A percentile compares a stretch with the other conserved stretches of the same genome.
These are phyloP conservation scores for Nymphalis io DNA, from an alignment of 1,140 invertebrate species.

Conservation along the genomic window DNA sequence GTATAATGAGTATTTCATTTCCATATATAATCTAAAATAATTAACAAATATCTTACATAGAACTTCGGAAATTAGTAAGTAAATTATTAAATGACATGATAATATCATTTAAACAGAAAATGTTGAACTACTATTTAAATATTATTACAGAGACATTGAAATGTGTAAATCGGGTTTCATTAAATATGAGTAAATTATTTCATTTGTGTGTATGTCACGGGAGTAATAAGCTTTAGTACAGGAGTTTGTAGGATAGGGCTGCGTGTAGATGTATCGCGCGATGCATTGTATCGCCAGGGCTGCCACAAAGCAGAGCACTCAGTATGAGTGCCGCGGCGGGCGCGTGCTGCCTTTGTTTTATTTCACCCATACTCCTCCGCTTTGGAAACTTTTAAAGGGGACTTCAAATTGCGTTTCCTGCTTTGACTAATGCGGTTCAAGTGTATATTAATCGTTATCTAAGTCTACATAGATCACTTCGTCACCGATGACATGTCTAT, in stretches of 20 bases:
- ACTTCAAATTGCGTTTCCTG: slow-evolving; percentile 71
- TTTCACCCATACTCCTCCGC: slow-evolving; percentile 74
- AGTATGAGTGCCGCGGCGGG: slow-evolving; percentile 72
- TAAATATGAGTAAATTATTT: slow-evolving; percentile 18
- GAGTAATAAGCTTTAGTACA: slow-evolving; percentile 37
- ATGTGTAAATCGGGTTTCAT: background rate
- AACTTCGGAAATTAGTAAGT: too few relatives aligned
- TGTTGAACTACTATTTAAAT: too few relatives aligned
- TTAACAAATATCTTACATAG: too few relatives aligned
- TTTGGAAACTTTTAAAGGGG: slow-evolving; percentile 75
- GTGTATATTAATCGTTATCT: slow-evolving; percentile 55
- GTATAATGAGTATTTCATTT: too few relatives aligned
- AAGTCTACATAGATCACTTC: background rate
- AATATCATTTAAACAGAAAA: too few relatives aligned
- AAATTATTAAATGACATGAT: too few relatives aligned
- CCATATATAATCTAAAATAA: too few relatives aligned
- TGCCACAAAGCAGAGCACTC: slow-evolving; percentile 78
- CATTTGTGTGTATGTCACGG: slow-evolving; percentile 29
- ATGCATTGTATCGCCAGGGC: slow-evolving; percentile 68
- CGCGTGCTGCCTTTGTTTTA: slow-evolving; percentile 77
- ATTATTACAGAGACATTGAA: background rate
- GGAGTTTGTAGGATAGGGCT: slow-evolving; percentile 44
- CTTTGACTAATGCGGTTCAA: slow-evolving; percentile 60
- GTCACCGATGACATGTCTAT: too few relatives aligned
- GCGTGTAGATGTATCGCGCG: slow-evolving; percentile 50